Conservation (phyloP, 2,888 invertebrate species). For the Autographa pulchrina region DNA sequence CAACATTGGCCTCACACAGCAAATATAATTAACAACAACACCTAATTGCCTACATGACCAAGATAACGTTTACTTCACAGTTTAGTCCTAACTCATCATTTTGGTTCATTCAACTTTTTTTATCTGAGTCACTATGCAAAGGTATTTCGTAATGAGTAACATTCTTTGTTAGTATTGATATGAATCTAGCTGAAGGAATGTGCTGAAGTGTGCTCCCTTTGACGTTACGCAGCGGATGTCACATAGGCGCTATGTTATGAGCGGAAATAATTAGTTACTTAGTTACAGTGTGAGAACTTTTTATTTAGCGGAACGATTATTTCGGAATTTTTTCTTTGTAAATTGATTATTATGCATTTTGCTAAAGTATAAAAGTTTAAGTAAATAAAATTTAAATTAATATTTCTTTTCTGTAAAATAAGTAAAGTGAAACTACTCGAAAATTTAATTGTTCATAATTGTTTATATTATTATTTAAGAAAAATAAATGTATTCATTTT, state of each 20-base stretch:
- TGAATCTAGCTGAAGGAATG: slow-evolving; percentile 54
- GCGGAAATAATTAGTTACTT: slow-evolving; percentile 1
- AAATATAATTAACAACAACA: slow-evolving; percentile 16
- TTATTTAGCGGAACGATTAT: not conserved
- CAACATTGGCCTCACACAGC: slow-evolving; percentile 22
- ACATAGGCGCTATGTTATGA: slow-evolving; percentile 42
- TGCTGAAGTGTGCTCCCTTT: slow-evolving; percentile 52
- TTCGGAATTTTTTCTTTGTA: not conserved
- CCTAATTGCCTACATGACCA: slow-evolving; percentile 56
- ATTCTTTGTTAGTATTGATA: slow-evolving; percentile 28
- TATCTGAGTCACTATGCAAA: slow-evolving; percentile 41
- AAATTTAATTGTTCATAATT: too few species aligned
- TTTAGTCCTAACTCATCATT: slow-evolving; percentile 32
- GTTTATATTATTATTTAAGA: too few species aligned
- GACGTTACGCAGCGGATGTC: slow-evolving; percentile 52
- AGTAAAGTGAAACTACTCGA: too few species aligned
- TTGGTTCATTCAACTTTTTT: slow-evolving; percentile 52
- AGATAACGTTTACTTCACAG: slow-evolving; percentile 46
- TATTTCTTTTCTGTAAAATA: too few species aligned
- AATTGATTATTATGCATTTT: too few species aligned
- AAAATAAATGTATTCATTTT: too few species aligned
- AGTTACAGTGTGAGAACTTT: slow-evolving; percentile 1
- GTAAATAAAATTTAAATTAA: too few species aligned
- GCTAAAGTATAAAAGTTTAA: too few species aligned
- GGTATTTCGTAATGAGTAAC: slow-evolving; percentile 47